Percentiles rank a stretch among this genome's conserved stretches.
Evolutionary conservation across 2,888 invertebrate genomes (phyloP).

Genomic region (Hirtodrosophila confusa): DNA sequence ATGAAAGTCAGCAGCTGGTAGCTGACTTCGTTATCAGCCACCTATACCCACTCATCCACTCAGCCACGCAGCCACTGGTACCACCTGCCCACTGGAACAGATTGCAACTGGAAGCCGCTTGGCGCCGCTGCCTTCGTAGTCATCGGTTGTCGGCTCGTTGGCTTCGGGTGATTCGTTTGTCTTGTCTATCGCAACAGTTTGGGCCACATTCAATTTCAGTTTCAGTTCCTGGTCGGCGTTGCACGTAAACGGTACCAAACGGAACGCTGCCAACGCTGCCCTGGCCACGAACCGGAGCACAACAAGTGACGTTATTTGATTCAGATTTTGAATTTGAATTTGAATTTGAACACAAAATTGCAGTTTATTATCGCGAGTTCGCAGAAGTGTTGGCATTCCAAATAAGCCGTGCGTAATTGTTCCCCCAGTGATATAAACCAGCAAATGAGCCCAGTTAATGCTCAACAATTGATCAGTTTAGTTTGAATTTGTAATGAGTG

Average conservation of each 20-base stretch:
- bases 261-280: conserved; percentile 23
- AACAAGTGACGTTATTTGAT: conserved; percentile 65
- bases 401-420: background rate
- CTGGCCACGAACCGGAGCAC: conserved; percentile 24
- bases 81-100: conserved; percentile 50
- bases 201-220: conserved; percentile 45
- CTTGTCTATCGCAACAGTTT: conserved; percentile 69
- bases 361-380: conserved; percentile 3
- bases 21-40: conserved; percentile 55
- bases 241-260: conserved; percentile 61
- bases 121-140: conserved; percentile 11
- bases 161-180: conserved; percentile 37
- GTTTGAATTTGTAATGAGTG: background rate
- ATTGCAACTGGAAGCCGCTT: conserved; percentile 69
- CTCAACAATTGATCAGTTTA: conserved; percentile 15
- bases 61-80: background rate
- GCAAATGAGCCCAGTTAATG: conserved; percentile 2
- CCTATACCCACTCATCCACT: background rate
- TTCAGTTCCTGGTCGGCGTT: conserved; percentile 77
- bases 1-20: conserved; percentile 48
- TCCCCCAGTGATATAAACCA: conserved; percentile 15
- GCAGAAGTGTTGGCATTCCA: background rate
- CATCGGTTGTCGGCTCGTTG: conserved; percentile 11
- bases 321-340: conserved; percentile 9
- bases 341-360: conserved; percentile 3